Evolutionary conservation across 1,140 invertebrate genomes (phyloP), one percentile per base, ranked within the genome.

Genomic region (Temnothorax curvispinosus): DNA sequence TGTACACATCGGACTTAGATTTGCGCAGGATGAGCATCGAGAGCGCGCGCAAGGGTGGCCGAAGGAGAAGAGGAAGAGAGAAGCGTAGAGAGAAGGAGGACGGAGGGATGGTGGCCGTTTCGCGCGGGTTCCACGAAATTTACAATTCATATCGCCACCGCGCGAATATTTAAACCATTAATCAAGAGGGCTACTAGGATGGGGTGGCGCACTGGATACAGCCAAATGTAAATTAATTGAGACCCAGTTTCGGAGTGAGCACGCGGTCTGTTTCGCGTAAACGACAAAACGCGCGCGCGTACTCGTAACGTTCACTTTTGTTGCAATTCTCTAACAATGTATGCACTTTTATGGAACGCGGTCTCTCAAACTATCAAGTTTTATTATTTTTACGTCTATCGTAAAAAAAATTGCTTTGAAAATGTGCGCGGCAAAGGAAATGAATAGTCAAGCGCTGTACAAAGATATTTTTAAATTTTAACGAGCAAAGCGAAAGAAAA

Each of bases 121-220:
- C 27, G 78, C 69, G 54, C 65, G 52, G 72, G 87, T 81, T 76
- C 69, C 76, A 74, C 76, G 58, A 87, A 93, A 93, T 94, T 93
- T 94, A 93, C 93, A 94, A 94, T 94, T 94, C 93, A 94, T 93
- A 94, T 92, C 89, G 87, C 67, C 72, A 75, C 85, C 65, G 71
- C 54, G 86, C 75, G 93, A 92, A 92, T 93, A 92, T 93, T 94
- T 92, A 92, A 92, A 78, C 91, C 91, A 94, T 94, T 93, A 93
- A 93, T 94, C 91, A 94, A 92, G 90, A 72, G 86, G 85, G 67
- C 81, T 90, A 87, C 78, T 64, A 65, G 74, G 80, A 85, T 84
- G 56, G 60, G 78, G 50, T 87, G 85, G 85, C 21, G 80, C 65
- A 67, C 54, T 60, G 74, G 87, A 85, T 86, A 88, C 76, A 75